A percentile compares a stretch with the other conserved stretches of the same genome.
phyloP scores from a whole-genome alignment of 2,888 invertebrate genomes.

The Belgica antarctica region DNA sequence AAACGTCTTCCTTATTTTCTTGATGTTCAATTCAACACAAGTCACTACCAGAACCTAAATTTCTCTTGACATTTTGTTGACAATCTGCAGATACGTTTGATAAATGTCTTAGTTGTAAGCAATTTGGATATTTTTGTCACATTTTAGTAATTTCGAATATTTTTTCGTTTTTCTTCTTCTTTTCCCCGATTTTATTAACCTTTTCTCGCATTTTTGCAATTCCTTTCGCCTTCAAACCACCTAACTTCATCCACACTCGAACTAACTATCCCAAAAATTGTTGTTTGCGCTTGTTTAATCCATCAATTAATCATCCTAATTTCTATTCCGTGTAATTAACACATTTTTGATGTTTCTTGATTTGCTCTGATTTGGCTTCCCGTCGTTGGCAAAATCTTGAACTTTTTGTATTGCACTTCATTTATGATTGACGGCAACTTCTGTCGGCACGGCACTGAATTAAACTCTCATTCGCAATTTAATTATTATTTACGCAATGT shows the following conservation, averaged over 20 bases:
- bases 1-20: too few species aligned
- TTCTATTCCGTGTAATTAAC: not conserved
- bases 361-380: not conserved
- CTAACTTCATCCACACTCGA: constrained; percentile 8
- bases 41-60: too few species aligned
- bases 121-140: constrained; percentile 11
- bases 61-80: too few species aligned
- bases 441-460: too few species aligned
- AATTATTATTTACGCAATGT: not conserved
- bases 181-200: too few species aligned
- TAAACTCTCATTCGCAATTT: not conserved
- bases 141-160: constrained; percentile 28
- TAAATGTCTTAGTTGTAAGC: not conserved
- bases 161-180: constrained; percentile 29
- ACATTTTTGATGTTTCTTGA: constrained; percentile 1
- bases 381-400: not conserved
- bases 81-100: not conserved
- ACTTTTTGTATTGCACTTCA: constrained; percentile 14
- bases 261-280: not conserved
- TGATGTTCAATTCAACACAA: too few species aligned
- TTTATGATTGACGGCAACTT: not conserved
- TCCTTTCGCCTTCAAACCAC: not conserved
- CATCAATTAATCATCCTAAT: not conserved
- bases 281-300: not conserved
- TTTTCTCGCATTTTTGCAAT: not conserved